Conservation (phyloP, 2,888 invertebrate species). For the Drosophila longiperda region DNA sequence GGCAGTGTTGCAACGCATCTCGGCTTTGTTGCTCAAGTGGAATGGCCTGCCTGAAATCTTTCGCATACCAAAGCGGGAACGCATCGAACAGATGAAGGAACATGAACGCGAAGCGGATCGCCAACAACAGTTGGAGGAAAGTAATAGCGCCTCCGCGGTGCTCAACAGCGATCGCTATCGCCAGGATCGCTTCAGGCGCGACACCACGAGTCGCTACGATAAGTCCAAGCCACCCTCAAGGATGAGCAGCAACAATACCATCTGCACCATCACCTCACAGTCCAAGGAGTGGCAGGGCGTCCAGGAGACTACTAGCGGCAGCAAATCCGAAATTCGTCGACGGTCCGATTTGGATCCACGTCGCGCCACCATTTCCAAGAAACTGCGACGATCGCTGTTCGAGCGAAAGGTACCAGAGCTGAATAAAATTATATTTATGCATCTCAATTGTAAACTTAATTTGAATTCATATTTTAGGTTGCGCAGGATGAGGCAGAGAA, state of each 20-base stretch:
- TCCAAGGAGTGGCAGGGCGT: constrained; percentile 38
- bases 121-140: constrained; percentile 71
- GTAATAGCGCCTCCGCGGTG: constrained; percentile 41
- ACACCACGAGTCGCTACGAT: constrained; percentile 56
- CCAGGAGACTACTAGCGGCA: constrained; percentile 18
- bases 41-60: constrained; percentile 84
- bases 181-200: constrained; percentile 68
- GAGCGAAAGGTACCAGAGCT: constrained; percentile 78
- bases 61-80: constrained; percentile 94
- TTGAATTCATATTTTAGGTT: constrained; percentile 65
- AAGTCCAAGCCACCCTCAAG: constrained; percentile 52
- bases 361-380: constrained; percentile 77
- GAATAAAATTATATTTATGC: background rate
- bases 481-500: constrained; percentile 84
- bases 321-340: constrained; percentile 29
- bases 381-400: constrained; percentile 83
- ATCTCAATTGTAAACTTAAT: background rate
- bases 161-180: constrained; percentile 59
- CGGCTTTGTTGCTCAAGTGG: constrained; percentile 73
- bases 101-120: constrained; percentile 95
- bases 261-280: constrained; percentile 67
- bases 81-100: constrained; percentile 97
- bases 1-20: constrained; percentile 47
- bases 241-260: constrained; percentile 71
- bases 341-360: constrained; percentile 48